Evolutionary conservation across 1,140 invertebrate genomes (phyloP), one percentile per base, ranked within the genome.

Genomic region (Chrysopa pallens): DNA sequence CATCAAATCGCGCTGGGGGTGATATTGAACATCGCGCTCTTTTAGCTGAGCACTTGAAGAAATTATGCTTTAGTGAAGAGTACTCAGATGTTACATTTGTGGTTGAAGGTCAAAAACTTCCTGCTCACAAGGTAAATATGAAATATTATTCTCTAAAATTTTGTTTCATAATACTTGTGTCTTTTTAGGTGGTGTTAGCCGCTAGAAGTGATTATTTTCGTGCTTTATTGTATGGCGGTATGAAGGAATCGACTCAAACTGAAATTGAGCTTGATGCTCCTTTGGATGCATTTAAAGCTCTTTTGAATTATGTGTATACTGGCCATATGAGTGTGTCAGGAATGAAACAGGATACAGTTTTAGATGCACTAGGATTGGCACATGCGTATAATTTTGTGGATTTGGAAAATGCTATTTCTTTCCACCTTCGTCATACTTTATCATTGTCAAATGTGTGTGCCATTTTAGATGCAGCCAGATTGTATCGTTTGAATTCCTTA

Each of bases 321-420:
- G 73, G 88, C 31, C 78, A 78, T 49, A 80, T 97, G 70, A 81
- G 81, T 39, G 65, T 97, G 27, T 73, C 77, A 11, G 74, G 80
- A 48, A 66, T 92, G 46, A 82, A 83, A 55, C 86, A 92, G 58
- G 87, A 92, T 48, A 73, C 81, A 33, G 73, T 93, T 31, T 65
- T 93, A 42, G 89, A 94, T 56, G 82, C 88, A 37, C 63, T 94
- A 39, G 85, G 80, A 6, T 69, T 98, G 54, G 84, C 89, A 17
- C 89, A 98, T 70, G 82, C 93, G 52, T 98, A 94, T 69, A 90
- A 90, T 29, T 95, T 97, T 68, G 72, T 77, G 47, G 86, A 95
- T 57, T 62, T 98, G 39, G 89, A 96, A 68, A 64, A 74, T 7
- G 76, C 89, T 9, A 88, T 98, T 46, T 95, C 88, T 1, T 87